Base-by-base conservation (phyloP, 2,113 vertebrate genomes). In the Pangasianodon hypophthalmus region DNA sequence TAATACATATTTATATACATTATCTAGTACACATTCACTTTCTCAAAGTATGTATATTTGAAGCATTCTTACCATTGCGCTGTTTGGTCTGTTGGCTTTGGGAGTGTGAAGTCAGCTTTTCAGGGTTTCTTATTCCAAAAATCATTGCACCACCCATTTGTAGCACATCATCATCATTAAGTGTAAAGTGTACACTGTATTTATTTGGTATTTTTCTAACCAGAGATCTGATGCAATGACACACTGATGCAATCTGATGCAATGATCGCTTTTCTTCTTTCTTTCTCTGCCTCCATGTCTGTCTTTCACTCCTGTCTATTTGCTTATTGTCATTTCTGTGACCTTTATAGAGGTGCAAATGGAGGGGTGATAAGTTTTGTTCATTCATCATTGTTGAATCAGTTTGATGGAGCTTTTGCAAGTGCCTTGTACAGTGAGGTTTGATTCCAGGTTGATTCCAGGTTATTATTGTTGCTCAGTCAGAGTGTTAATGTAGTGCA, bases 171-270 rank as follows among this genome's bases (percentile, higher is more conserved):
- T 82, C 79, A 54, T 82, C 79, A 54, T 82, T 82, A 32, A 52
- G 79, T 54, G 50, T 82, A 32, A 82, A 54, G 29, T 82, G 29
- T 54, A 82, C 48, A 82, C 79, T n/a, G 79, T 82, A 82, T 82
- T 82, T 82, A 82, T 82, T 82, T 56, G 79, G 29, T 82, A 82
- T 82, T 82, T 82, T 82, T 82, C 50, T 81, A 82, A 32, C 79
- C 7, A 54, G 79, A 82, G 79, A 82, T 82, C 50, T 82, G 79
- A 82, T 82, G 79, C 50, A 54, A 82, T 54, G 50, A 82, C 16
- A 82, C 79, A 19, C n/a, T 82, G 79, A 82, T 82, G 79, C 79
- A 82, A 82, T 19, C 79, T 82, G 79, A 82, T 82, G 79, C 79
- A 82, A 82, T 46, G 48, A 52, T 82, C 79, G 50, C 29, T 81